Conservation (phyloP, 2,888 invertebrate genomes). For the Pristionchus exspectatus region DNA sequence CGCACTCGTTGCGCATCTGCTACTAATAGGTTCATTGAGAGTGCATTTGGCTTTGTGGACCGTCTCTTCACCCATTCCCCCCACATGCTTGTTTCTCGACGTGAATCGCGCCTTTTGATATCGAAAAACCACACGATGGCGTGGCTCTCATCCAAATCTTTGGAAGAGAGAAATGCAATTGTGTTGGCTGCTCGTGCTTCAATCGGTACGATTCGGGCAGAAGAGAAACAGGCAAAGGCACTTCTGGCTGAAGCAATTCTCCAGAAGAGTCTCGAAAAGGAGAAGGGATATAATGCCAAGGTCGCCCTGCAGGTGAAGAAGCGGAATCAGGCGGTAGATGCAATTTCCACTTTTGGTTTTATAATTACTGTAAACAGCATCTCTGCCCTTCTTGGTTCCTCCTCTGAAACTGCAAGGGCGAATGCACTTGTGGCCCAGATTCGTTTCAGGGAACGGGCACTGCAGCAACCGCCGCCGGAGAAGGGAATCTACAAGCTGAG, state of each 20-base stretch:
- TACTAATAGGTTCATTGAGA: conserved; percentile 36
- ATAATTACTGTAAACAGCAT: not conserved
- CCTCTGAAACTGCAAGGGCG: not conserved
- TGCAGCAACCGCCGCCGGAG: conserved; percentile 34
- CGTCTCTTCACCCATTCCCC: not conserved
- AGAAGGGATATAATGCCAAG: not conserved
- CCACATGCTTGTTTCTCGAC: not conserved
- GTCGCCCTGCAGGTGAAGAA: conserved; percentile 6
- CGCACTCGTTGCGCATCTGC: conserved; percentile 13
- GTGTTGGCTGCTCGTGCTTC: not conserved
- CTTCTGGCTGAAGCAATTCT: conserved; percentile 3
- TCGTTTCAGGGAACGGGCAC: conserved; percentile 32
- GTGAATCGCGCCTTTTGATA: conserved; percentile 18
- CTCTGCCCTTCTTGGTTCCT: conserved; percentile 21
- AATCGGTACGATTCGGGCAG: not conserved
- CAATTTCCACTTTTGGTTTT: conserved; percentile 10
- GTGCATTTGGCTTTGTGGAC: conserved; percentile 33
- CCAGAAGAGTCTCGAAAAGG: not conserved
- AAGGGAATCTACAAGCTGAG: conserved; percentile 24
- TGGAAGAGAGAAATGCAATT: not conserved
- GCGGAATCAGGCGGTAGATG: conserved; percentile 33
- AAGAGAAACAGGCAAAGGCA: not conserved
- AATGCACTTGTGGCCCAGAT: conserved; percentile 35
- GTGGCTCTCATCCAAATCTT: not conserved
- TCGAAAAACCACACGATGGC: conserved; percentile 41